phyloP scores from a whole-genome alignment of 2,113 vertebrate genomes.

The Clarias gariepinus region DNA sequence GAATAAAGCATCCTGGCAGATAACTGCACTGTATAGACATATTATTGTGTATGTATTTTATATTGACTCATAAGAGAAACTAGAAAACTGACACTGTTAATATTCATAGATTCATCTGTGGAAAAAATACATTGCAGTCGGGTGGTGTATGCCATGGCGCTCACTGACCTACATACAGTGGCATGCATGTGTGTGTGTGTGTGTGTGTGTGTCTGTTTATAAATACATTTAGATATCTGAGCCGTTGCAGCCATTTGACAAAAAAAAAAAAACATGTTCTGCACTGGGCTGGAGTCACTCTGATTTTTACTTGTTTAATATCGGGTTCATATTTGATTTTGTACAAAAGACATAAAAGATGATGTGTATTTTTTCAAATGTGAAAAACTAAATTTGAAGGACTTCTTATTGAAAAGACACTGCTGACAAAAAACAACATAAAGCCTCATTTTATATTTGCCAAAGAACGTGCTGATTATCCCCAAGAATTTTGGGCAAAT shows the following conservation, averaged over 20 bases:
- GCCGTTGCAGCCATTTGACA: slow-evolving; percentile 38
- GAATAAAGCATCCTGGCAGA: background rate
- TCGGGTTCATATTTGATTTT: background rate
- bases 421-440: too few relatives aligned
- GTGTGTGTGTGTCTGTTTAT: slow-evolving; percentile 47
- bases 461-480: too few relatives aligned
- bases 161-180: slow-evolving; percentile 51
- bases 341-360: background rate
- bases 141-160: slow-evolving; percentile 16
- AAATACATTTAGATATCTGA: slow-evolving; percentile 55
- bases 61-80: background rate
- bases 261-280: background rate
- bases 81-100: slow-evolving; percentile 16
- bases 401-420: too few relatives aligned
- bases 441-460: too few relatives aligned
- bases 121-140: slow-evolving; percentile 23
- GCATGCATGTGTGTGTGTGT: slow-evolving; percentile 11
- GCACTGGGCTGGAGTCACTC: background rate
- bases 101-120: slow-evolving; percentile 28
- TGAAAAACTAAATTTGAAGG: too few relatives aligned
- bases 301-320: background rate
- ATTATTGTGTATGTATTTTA: background rate
- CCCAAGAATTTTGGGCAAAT: too few relatives aligned
- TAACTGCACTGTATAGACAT: background rate
- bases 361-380: background rate